Evolutionary conservation across 2,888 invertebrate genomes (phyloP).

Genomic region (Noctua janthe): DNA sequence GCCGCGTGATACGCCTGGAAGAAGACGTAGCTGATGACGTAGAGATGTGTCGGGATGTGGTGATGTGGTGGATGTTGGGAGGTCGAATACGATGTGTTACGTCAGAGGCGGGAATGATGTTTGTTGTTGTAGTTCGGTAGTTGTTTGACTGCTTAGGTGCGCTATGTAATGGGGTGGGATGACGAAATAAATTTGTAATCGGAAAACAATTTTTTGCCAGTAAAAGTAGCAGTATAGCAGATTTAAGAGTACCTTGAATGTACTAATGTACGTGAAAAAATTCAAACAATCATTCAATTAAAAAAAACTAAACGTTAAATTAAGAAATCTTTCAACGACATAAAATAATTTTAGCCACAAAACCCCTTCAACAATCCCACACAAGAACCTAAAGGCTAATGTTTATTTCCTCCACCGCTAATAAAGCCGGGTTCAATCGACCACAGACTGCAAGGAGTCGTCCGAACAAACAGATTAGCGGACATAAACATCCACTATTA

Average conservation of each 20-base stretch:
- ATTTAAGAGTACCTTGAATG: neutral
- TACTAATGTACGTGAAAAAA: neutral
- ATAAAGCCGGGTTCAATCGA: slow-evolving; percentile 25
- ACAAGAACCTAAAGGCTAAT: neutral
- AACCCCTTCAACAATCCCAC: neutral
- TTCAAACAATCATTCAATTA: neutral
- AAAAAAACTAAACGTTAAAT: neutral
- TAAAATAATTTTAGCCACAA: slow-evolving; percentile 8
- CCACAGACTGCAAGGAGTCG: slow-evolving; percentile 16
- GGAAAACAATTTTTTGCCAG: neutral
- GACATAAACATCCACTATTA: slow-evolving; percentile 47
- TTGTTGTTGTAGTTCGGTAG: slow-evolving; percentile 1
- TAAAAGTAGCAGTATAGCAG: neutral
- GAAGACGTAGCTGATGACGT: slow-evolving; percentile 58
- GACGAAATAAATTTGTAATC: too few species aligned
- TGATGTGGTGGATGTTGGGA: neutral
- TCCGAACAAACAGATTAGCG: slow-evolving; percentile 45
- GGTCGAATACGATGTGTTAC: slow-evolving; percentile 12
- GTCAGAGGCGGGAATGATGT: slow-evolving; percentile 8
- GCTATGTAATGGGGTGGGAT: too few species aligned
- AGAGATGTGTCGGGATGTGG: slow-evolving; percentile 4
- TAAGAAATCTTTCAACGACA: neutral
- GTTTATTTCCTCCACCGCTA: slow-evolving; percentile 26
- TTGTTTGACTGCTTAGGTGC: neutral
- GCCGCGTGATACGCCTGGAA: slow-evolving; percentile 14